phyloP scores from a whole-genome alignment of 1,140 invertebrate genomes.

The Lysiphlebus fabarum region DNA sequence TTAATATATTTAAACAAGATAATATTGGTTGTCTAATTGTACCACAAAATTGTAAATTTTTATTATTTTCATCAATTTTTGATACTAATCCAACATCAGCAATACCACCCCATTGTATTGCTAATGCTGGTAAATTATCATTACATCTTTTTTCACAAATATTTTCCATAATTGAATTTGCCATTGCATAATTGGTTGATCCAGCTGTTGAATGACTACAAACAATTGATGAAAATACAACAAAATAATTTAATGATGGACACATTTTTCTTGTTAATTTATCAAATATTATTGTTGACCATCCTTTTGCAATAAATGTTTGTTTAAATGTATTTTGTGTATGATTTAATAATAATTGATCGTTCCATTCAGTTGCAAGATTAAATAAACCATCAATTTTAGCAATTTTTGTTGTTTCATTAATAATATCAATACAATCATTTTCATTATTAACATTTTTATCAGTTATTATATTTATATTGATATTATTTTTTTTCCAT shows the following conservation, averaged over 20 bases:
- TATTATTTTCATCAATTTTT: conserved; percentile 65
- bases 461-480: conserved; percentile 52
- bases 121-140: conserved; percentile 56
- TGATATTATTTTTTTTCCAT: conserved; percentile 59
- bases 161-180: conserved; percentile 62
- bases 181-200: conserved; percentile 73
- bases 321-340: conserved; percentile 52
- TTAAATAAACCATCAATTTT: conserved; percentile 78
- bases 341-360: conserved; percentile 57
- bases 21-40: conserved; percentile 4
- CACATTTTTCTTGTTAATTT: conserved; percentile 54
- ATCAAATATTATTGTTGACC: conserved; percentile 54
- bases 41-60: conserved; percentile 59
- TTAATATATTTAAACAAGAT: too few relatives aligned
- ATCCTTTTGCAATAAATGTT: conserved; percentile 56
- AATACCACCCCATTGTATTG: conserved; percentile 62
- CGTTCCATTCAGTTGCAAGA: conserved; percentile 65
- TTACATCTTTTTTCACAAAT: conserved; percentile 56
- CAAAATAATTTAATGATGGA: conserved; percentile 56
- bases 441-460: conserved; percentile 51
- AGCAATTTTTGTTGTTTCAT: conserved; percentile 58
- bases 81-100: conserved; percentile 61
- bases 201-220: conserved; percentile 76
- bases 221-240: conserved; percentile 73
- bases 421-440: conserved; percentile 59